Conservation (phyloP, 2,888 invertebrate species). For the Papilio gigon region DNA sequence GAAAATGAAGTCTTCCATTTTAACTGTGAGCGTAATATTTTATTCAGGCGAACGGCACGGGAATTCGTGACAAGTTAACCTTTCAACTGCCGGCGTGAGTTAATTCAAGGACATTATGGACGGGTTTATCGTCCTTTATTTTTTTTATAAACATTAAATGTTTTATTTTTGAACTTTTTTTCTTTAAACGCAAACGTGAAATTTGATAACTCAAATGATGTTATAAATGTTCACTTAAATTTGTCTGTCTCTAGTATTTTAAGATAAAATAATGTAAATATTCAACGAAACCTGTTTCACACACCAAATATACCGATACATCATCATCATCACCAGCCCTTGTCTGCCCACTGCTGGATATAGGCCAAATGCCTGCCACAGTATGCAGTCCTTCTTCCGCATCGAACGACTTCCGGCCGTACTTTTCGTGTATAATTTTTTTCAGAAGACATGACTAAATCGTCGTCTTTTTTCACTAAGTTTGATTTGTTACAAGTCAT, state of each 20-base stretch:
- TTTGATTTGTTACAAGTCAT: slow-evolving; percentile 24
- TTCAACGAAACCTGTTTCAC: too few species aligned
- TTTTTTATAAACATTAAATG: not conserved
- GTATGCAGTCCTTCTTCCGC: too few species aligned
- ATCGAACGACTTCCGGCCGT: too few species aligned
- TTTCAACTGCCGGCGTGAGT: slow-evolving; percentile 36
- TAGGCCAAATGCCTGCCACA: too few species aligned
- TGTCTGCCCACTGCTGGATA: too few species aligned
- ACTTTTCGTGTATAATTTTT: not conserved
- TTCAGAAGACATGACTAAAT: slow-evolving; percentile 2
- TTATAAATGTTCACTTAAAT: too few species aligned
- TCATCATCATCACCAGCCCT: too few species aligned
- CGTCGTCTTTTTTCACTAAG: not conserved
- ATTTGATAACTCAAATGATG: too few species aligned
- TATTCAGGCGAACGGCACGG: slow-evolving; percentile 32
- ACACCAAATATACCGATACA: too few species aligned
- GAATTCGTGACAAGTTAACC: slow-evolving; percentile 40
- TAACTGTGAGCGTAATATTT: slow-evolving; percentile 30
- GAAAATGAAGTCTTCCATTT: slow-evolving; percentile 35
- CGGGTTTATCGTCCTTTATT: slow-evolving; percentile 25
- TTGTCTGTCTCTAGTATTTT: too few species aligned
- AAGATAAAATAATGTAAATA: too few species aligned
- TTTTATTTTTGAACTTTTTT: not conserved
- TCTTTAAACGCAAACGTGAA: too few species aligned
- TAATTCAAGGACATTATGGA: slow-evolving; percentile 34